phyloP scores from a whole-genome alignment of 1,140 invertebrate genomes.

The Drosophila bipectinata region DNA sequence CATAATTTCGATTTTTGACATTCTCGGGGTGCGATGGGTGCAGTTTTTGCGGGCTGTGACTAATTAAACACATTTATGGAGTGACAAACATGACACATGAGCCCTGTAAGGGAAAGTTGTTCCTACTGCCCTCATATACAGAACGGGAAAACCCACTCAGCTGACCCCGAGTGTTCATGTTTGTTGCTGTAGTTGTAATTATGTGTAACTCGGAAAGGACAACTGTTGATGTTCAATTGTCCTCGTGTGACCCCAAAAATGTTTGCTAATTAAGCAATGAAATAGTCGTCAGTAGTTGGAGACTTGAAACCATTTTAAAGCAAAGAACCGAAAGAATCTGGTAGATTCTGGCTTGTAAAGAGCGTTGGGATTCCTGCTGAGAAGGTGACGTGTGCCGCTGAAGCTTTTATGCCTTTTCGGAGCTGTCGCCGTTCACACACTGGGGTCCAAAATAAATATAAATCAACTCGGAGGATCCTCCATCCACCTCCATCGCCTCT shows the following conservation, averaged over 20 bases:
- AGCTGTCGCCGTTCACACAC: conserved; percentile 59
- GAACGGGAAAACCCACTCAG: conserved; percentile 6
- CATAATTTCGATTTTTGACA: conserved; percentile 56
- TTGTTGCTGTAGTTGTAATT: conserved; percentile 49
- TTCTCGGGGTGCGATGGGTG: conserved; percentile 32
- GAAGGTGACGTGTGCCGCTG: conserved; percentile 36
- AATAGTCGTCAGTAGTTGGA: conserved; percentile 18
- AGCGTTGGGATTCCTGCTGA: background rate
- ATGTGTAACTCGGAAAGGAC: conserved; percentile 56
- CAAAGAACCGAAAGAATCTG: background rate
- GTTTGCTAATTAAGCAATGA: conserved; percentile 68
- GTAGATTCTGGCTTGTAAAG: background rate
- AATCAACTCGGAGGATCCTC: conserved; percentile 40
- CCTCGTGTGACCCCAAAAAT: conserved; percentile 54
- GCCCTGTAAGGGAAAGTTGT: background rate
- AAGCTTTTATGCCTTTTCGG: conserved; percentile 39
- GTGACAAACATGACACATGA: conserved; percentile 42
- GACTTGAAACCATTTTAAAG: background rate
- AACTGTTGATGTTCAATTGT: conserved; percentile 75
- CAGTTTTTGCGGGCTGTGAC: conserved; percentile 50
- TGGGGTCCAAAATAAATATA: conserved; percentile 41
- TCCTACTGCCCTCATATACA: conserved; percentile 18
- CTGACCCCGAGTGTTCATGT: conserved; percentile 28
- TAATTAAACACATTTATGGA: conserved; percentile 70
- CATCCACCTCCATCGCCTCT: conserved; percentile 5